Percentiles rank a stretch among this genome's conserved stretches.
Evolutionary conservation across 2,797 vertebrate species (phyloP).

Genomic region (Danio albolineatus): DNA sequence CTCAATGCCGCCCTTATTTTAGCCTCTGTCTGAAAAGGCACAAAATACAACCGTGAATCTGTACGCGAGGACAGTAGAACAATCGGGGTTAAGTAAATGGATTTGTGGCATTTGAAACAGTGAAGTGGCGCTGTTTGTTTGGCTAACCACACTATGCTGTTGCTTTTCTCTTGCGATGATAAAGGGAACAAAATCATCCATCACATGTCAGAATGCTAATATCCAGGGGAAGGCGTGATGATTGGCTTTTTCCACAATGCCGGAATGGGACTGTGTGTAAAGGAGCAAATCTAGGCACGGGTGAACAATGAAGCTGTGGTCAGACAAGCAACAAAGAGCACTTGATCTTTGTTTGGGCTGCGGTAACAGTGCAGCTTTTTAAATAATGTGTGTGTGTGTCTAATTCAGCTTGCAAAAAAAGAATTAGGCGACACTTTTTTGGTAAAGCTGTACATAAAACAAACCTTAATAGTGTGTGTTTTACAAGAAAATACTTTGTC

Average conservation of each 20-base stretch:
- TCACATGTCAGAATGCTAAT: constrained; percentile 23
- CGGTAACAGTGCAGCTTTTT: background rate
- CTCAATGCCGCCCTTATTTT: constrained; percentile 49
- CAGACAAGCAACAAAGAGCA: constrained; percentile 55
- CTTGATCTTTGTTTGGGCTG: constrained; percentile 45
- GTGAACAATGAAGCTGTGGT: constrained; percentile 53
- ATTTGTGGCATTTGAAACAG: constrained; percentile 26
- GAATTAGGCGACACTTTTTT: background rate
- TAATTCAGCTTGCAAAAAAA: background rate
- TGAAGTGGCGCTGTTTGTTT: background rate
- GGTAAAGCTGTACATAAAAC: too few relatives aligned
- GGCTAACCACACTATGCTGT: constrained; percentile 16
- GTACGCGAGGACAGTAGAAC: constrained; percentile 19
- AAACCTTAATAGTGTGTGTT: too few relatives aligned
- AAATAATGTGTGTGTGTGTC: background rate
- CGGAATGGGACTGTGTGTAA: constrained; percentile 21
- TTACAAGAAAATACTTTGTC: too few relatives aligned
- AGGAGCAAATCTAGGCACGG: constrained; percentile 13
- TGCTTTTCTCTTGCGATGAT: background rate
- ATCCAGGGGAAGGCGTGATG: constrained; percentile 15
- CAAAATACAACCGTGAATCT: constrained; percentile 34
- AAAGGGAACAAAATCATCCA: constrained; percentile 13
- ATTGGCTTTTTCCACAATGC: constrained; percentile 30
- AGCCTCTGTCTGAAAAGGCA: constrained; percentile 33
- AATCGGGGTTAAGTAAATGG: background rate